Evolutionary conservation across 2,888 invertebrate species (phyloP), one percentile per base, ranked within the genome.

Genomic region (Ophion ventricosus): DNA sequence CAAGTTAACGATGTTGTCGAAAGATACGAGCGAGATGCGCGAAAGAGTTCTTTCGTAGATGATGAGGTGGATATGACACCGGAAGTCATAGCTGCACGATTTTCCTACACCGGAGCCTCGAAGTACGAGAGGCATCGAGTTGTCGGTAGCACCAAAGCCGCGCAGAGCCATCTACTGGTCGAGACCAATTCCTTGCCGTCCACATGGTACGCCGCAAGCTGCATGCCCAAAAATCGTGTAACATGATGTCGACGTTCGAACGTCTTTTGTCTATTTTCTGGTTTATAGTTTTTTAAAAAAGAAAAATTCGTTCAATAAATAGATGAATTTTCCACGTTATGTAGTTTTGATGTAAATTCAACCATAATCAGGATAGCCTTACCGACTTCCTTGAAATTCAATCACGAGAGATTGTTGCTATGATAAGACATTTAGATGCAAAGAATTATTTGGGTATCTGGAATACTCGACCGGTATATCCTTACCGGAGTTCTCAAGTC

Each of bases 1-100:
- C 40, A 66, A 29, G 3, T 49, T 7, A 35, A 8, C 2, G 54
- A 72, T 35, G 8, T 69, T 17, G 5, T 20, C 17, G 40, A 29
- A 0, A 82, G 7, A 57, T 59, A 35, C 43, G 76, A 75, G 67
- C 61, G 64, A 2, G 20, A 43, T 14, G 35, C 63, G 1, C 7
- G 61, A 1, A 80, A 69, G 17, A 86, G 59, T 40, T 84, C 82
- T 5, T 87, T 79, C 0, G 26, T 88, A 17, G 87, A 89, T 29
- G 85, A 87, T 0, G 91, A 90, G 79, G 85, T 90, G 5, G 89
- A 90, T 25, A 87, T 90, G 90, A 57, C 75, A 17, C 89, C 90
- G n/a, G 90, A 89, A 80, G 86, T 87, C 20, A 84, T 89, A 2
- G 88, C 86, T 11, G 83, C 88, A 0, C 86, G 84, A 78, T 90